phyloP scores from a whole-genome alignment of 2,797 vertebrate species.

The Channallabes apus region DNA sequence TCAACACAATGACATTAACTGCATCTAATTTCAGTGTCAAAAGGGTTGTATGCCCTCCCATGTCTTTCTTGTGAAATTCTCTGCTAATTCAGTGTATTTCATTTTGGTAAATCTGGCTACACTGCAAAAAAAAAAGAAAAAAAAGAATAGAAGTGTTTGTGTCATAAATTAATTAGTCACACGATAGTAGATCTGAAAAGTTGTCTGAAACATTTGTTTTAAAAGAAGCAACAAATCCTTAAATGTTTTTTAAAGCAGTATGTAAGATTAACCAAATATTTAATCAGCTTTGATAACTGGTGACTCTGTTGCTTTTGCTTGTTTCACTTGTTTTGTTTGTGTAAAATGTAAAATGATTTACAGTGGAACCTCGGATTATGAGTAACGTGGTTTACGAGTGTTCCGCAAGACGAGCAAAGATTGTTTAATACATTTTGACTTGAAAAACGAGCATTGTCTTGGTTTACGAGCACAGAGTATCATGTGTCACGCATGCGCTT shows the following conservation, averaged over 20 bases:
- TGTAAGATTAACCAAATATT: constrained; percentile 17
- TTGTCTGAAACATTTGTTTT: constrained; percentile 5
- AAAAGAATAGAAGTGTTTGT: not conserved
- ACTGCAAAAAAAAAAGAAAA: not conserved
- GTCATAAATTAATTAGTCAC: not conserved
- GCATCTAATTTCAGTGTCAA: constrained; percentile 58
- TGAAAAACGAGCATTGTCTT: too few relatives aligned
- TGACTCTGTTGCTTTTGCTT: constrained; percentile 8
- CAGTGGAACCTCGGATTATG: too few relatives aligned
- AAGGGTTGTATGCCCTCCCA: constrained; percentile 48
- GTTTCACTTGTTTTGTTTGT: constrained; percentile 32
- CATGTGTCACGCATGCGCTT: too few relatives aligned
- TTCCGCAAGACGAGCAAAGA: too few relatives aligned
- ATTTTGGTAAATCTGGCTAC: not conserved
- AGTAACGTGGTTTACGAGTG: too few relatives aligned
- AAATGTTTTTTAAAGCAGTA: not conserved
- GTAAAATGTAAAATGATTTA: constrained; percentile 21
- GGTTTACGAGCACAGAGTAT: too few relatives aligned
- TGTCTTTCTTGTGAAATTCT: constrained; percentile 19
- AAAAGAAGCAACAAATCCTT: not conserved
- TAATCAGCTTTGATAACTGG: constrained; percentile 20
- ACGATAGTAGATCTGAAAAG: not conserved
- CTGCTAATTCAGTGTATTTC: constrained; percentile 16
- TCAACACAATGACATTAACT: constrained; percentile 59
- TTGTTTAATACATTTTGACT: too few relatives aligned